Conservation (phyloP, 2,888 invertebrate species). For the Drosophila emarginata region DNA sequence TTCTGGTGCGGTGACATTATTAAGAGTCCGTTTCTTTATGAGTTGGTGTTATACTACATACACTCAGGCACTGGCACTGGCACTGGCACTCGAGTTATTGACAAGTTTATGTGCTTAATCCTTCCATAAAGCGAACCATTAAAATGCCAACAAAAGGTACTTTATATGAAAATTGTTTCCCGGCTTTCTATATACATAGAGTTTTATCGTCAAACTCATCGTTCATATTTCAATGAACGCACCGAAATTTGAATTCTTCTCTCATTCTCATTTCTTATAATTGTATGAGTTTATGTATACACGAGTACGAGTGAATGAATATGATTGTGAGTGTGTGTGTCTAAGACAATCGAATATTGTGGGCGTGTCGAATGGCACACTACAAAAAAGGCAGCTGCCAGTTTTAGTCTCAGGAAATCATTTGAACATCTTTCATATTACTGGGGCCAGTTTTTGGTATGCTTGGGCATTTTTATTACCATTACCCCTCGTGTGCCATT, state of each 20-base stretch:
- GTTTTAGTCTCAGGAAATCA: conserved; percentile 26
- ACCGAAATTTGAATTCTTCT: conserved; percentile 71
- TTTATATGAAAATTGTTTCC: conserved; percentile 77
- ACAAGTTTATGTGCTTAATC: conserved; percentile 81
- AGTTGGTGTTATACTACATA: conserved; percentile 38
- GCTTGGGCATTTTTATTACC: conserved; percentile 79
- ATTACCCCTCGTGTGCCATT: conserved; percentile 43
- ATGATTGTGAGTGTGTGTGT: conserved; percentile 7
- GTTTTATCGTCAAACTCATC: conserved; percentile 62
- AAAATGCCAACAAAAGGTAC: conserved; percentile 79
- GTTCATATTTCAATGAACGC: conserved; percentile 76
- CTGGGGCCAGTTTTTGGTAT: conserved; percentile 38
- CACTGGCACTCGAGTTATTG: conserved; percentile 79
- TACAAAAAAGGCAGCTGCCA: conserved; percentile 25
- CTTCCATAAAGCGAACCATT: conserved; percentile 79
- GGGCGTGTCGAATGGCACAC: conserved; percentile 67
- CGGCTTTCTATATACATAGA: conserved; percentile 43
- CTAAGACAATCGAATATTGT: conserved; percentile 67
- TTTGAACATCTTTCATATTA: conserved; percentile 25
- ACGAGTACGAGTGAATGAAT: conserved; percentile 9
- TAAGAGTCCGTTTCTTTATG: conserved; percentile 40
- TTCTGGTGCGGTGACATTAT: conserved; percentile 71
- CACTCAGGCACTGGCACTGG: conserved; percentile 75
- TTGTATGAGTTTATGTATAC: background rate
- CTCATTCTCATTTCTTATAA: no score